These are phyloP conservation scores for Drosophila colorata DNA, from an alignment of 2,888 invertebrate species.

Conservation along the genomic window DNA sequence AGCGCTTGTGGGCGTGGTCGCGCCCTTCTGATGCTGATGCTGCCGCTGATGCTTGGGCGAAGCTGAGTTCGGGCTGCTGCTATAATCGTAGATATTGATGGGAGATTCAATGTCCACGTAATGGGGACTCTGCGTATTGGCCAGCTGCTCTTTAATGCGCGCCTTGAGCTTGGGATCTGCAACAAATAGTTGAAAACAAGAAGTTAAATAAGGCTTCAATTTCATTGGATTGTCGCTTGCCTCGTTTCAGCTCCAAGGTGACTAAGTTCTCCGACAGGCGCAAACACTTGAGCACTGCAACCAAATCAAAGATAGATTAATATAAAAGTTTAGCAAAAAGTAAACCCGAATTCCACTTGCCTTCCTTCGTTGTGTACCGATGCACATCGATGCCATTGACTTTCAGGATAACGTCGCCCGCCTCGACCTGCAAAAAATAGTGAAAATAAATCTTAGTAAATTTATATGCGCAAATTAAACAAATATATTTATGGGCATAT, in stretches of 20 bases:
- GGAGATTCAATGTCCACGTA: constrained; percentile 86
- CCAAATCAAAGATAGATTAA: constrained; percentile 11
- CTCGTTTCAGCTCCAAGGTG: constrained; percentile 95
- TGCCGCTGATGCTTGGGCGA: constrained; percentile 68
- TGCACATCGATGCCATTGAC: constrained; percentile 97
- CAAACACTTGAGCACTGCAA: constrained; percentile 90
- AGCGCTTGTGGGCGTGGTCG: constrained; percentile 62
- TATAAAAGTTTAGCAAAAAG: neutral
- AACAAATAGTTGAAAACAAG: neutral
- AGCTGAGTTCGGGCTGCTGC: constrained; percentile 58
- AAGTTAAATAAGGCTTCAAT: neutral
- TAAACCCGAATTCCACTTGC: constrained; percentile 84
- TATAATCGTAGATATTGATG: constrained; percentile 85
- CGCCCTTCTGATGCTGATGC: constrained; percentile 46
- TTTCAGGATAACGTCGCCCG: constrained; percentile 96
- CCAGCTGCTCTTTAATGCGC: constrained; percentile 90
- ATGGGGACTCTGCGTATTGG: constrained; percentile 86
- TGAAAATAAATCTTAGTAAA: neutral
- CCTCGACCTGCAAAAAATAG: constrained; percentile 90
- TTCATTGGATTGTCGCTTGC: constrained; percentile 86
- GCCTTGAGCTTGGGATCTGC: constrained; percentile 95
- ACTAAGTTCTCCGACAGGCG: constrained; percentile 96
- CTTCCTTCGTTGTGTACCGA: constrained; percentile 96
- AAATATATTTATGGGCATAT: constrained; percentile 2
- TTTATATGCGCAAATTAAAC: neutral